phyloP scores from a whole-genome alignment of 2,888 invertebrate genomes.

The Netelia melanura region DNA sequence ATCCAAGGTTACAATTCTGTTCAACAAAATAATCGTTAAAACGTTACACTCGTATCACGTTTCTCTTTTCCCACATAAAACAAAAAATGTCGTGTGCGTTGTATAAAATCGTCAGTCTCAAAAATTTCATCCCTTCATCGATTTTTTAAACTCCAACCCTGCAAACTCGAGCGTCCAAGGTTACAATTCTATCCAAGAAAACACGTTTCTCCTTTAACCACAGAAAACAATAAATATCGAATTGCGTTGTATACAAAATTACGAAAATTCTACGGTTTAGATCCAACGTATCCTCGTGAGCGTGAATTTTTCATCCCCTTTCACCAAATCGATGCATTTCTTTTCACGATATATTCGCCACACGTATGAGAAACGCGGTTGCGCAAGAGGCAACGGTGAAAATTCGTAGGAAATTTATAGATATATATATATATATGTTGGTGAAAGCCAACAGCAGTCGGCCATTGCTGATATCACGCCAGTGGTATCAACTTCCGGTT shows the following conservation, averaged over 20 bases:
- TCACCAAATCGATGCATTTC: conserved; percentile 40
- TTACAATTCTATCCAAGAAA: background rate
- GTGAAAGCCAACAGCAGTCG: conserved; percentile 27
- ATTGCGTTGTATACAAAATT: background rate
- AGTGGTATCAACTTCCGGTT: conserved; percentile 60
- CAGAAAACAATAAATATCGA: background rate
- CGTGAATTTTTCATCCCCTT: background rate
- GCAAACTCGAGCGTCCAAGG: background rate
- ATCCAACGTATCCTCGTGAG: background rate
- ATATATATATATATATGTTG: conserved; percentile 10
- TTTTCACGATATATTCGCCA: conserved; percentile 4
- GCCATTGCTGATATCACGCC: conserved; percentile 59
- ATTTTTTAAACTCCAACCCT: background rate
- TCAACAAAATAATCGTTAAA: background rate
- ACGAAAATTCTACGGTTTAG: conserved; percentile 1
- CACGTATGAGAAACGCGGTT: conserved; percentile 25
- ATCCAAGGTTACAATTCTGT: background rate
- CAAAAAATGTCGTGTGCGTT: background rate
- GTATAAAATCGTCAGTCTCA: background rate
- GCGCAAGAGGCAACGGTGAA: conserved; percentile 30
- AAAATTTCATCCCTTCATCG: background rate
- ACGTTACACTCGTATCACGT: no score
- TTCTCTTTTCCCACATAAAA: background rate
- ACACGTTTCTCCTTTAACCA: background rate
- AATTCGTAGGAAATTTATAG: conserved; percentile 8